These are phyloP conservation scores for Oithona nana DNA, from an alignment of 2,888 invertebrate species.

Conservation along the genomic window DNA sequence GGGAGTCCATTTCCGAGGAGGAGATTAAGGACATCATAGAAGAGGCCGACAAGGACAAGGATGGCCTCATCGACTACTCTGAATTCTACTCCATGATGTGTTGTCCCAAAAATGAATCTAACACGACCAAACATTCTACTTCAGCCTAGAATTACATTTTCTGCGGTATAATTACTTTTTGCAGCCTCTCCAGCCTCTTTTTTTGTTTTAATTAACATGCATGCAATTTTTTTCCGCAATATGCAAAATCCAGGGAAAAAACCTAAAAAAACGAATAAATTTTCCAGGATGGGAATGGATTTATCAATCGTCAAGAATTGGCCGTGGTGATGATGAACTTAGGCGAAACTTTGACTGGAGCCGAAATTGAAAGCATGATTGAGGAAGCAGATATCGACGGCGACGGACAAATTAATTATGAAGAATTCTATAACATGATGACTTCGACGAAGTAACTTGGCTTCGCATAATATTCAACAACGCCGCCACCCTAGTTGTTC, in stretches of 20 bases:
- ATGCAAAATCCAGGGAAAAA: too few relatives aligned
- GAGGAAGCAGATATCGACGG: slow-evolving; percentile 17
- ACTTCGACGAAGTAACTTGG: slow-evolving; percentile 1
- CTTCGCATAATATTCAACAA: background rate
- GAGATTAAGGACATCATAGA: slow-evolving; percentile 13
- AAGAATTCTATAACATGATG: slow-evolving; percentile 17
- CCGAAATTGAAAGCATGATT: slow-evolving; percentile 9
- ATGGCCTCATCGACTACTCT: slow-evolving; percentile 16
- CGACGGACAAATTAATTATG: slow-evolving; percentile 17
- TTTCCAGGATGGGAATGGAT: slow-evolving; percentile 18
- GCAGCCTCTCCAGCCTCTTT: too few relatives aligned
- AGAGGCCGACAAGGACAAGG: slow-evolving; percentile 16
- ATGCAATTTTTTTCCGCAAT: too few relatives aligned
- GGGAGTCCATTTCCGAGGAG: slow-evolving; percentile 13
- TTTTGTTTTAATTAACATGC: too few relatives aligned
- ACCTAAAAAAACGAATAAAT: too few relatives aligned
- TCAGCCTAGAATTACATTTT: background rate
- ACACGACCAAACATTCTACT: background rate
- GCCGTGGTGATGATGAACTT: slow-evolving; percentile 17
- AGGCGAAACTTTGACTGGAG: slow-evolving; percentile 13
- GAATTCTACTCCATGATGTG: slow-evolving; percentile 16
- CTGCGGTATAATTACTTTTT: too few relatives aligned
- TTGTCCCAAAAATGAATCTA: background rate
- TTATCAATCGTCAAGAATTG: slow-evolving; percentile 16
- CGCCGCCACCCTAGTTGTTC: too few relatives aligned